Evolutionary conservation across 2,888 invertebrate genomes (phyloP).

Genomic region (Mythimna loreyi): DNA sequence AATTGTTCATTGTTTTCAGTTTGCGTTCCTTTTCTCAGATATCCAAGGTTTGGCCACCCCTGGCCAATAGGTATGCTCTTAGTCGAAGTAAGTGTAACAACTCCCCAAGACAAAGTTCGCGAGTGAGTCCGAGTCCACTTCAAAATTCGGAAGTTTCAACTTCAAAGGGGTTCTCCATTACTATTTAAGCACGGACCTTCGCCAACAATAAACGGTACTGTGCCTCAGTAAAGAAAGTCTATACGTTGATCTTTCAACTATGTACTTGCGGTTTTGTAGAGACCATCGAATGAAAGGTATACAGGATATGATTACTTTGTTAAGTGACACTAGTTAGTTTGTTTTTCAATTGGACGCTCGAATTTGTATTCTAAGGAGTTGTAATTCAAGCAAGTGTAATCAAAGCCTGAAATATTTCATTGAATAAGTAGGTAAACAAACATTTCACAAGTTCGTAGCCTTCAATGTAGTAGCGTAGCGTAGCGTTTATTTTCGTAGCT

Average conservation of each 20-base stretch:
- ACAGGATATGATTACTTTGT: constrained; percentile 25
- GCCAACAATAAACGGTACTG: constrained; percentile 47
- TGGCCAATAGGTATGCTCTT: constrained; percentile 10
- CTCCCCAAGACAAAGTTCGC: constrained; percentile 59
- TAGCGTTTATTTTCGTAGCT: not conserved
- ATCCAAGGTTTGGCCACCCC: not conserved
- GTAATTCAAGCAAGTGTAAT: not conserved
- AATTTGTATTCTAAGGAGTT: constrained; percentile 1
- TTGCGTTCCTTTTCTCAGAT: not conserved
- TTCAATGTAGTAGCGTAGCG: not conserved
- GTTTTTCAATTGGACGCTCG: constrained; percentile 19
- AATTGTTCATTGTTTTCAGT: not conserved
- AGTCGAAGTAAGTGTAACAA: constrained; percentile 42
- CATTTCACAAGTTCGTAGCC: too few relatives aligned
- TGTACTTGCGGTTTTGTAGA: constrained; percentile 30
- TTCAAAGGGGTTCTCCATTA: constrained; percentile 67
- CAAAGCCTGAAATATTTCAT: not conserved
- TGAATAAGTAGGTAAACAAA: not conserved
- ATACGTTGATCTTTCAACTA: constrained; percentile 46
- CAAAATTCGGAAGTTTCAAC: constrained; percentile 68
- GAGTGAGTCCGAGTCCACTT: constrained; percentile 61
- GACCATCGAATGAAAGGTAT: not conserved
- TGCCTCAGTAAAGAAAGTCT: constrained; percentile 37
- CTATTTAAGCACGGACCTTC: constrained; percentile 62
- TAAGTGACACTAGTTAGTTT: constrained; percentile 10